Base-by-base conservation (phyloP, 2,797 vertebrate species). In the Pseudochaenichthys georgianus region DNA sequence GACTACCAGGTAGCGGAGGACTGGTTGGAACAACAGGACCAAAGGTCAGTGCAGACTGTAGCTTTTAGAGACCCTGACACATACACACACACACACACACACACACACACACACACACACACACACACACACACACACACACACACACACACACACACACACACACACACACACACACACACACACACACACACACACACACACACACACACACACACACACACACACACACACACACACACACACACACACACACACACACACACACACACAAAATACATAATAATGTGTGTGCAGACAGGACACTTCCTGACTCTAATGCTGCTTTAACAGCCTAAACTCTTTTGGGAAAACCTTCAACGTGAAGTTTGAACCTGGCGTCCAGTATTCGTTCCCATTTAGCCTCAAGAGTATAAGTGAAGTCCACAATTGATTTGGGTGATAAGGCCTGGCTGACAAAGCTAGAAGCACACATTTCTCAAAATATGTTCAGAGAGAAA, bases 11-110 rank as follows among this genome's bases (percentile, higher is more conserved):
- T 15, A 73, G 5, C 5, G 13, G 66, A 0, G 95, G 94, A 70
- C 38, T 31, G 5, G 52, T 48, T 6, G 95, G 95, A 3, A 41
- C 75, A 42, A 9, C 48, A 3, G 95, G 95, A 83, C 66, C 58
- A 64, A 93, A 95, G 94, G 95, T 96, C 64, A 91, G 92, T 84
- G 19, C 46, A 41, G 28, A 63, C 53, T 41, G 2, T 41, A 45
- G 50, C 31, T 45, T 15, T 58, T 1, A 13, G 16, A 43, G 16
- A 51, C 13, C 28, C 13, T 46, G 15, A 42, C 59, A 58, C 23
- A 9, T 16, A 31, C 45, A 47, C 0, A 28, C 28, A 28, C 28
- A 28, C 28, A 28, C 28, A 28, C 28, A 28, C 28, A 28, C 28
- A 28, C 28, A 28, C 28, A 28, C 28, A 28, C 28, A 28, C 28